Conservation (phyloP, 2,888 invertebrate species). For the Lithodes maja region DNA sequence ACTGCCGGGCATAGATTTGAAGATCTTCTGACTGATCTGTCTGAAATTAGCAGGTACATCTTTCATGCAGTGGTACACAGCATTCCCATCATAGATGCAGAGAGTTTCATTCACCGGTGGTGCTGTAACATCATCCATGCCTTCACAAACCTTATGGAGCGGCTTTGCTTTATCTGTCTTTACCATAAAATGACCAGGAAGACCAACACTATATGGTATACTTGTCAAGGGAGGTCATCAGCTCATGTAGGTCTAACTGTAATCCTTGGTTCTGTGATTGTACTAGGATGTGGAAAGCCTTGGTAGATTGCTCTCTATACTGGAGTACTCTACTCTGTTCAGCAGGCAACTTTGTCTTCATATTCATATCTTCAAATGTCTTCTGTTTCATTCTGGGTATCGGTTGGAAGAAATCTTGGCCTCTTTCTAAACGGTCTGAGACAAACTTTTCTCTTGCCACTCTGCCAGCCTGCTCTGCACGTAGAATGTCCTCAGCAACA, state of each 20-base stretch:
- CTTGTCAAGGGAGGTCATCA: not conserved
- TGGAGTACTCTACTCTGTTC: not conserved
- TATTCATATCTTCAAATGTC: not conserved
- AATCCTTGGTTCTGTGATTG: not conserved
- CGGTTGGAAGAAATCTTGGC: not conserved
- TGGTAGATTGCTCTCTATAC: not conserved
- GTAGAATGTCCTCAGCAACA: no score
- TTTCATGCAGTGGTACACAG: not conserved
- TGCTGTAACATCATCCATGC: not conserved
- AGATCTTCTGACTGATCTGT: not conserved
- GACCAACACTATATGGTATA: not conserved
- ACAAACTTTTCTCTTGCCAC: not conserved
- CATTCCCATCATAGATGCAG: not conserved
- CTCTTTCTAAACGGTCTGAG: not conserved
- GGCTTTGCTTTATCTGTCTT: not conserved
- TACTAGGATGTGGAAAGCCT: not conserved
- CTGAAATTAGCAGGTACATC: not conserved
- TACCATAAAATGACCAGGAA: not conserved
- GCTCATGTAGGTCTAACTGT: not conserved
- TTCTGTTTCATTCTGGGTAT: not conserved
- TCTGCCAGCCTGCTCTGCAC: not conserved
- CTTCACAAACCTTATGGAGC: not conserved
- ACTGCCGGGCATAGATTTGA: no score
- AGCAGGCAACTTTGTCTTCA: not conserved
- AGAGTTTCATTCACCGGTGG: not conserved